Conservation (phyloP, 1,140 invertebrate species). For the Reticulitermes speratus region DNA sequence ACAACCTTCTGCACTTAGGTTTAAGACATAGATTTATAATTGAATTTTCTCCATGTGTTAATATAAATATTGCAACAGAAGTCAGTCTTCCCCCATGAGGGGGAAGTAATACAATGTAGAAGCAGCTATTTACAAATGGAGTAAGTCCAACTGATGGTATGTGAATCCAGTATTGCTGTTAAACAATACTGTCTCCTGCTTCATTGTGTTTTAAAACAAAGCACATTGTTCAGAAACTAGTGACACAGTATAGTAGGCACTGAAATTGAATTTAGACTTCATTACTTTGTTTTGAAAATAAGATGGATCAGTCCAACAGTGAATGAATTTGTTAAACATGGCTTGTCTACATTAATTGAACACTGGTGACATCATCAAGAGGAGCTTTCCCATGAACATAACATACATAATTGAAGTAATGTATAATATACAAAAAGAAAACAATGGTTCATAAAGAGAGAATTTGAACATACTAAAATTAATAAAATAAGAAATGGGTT, state of each 20-base stretch:
- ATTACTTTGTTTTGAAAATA: neutral
- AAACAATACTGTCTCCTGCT: neutral
- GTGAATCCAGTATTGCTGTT: neutral
- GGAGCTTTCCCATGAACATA: neutral
- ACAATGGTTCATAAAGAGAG: neutral
- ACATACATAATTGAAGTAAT: neutral
- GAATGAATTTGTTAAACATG: neutral
- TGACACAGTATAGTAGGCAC: neutral
- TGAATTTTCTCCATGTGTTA: constrained; percentile 16
- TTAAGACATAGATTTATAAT: constrained; percentile 15
- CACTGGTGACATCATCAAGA: neutral
- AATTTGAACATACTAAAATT: neutral
- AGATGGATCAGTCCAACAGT: neutral
- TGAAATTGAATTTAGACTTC: neutral
- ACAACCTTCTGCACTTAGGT: constrained; percentile 10
- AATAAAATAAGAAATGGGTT: neutral
- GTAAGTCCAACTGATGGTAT: neutral
- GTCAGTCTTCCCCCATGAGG: neutral
- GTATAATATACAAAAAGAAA: neutral
- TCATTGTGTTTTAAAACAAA: neutral
- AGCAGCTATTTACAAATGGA: neutral
- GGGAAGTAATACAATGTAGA: neutral
- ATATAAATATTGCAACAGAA: constrained; percentile 14
- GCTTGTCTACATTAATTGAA: neutral
- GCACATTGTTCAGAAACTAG: neutral